phyloP scores from a whole-genome alignment of 2,113 vertebrate genomes.

The Pseudopipra pipra region DNA sequence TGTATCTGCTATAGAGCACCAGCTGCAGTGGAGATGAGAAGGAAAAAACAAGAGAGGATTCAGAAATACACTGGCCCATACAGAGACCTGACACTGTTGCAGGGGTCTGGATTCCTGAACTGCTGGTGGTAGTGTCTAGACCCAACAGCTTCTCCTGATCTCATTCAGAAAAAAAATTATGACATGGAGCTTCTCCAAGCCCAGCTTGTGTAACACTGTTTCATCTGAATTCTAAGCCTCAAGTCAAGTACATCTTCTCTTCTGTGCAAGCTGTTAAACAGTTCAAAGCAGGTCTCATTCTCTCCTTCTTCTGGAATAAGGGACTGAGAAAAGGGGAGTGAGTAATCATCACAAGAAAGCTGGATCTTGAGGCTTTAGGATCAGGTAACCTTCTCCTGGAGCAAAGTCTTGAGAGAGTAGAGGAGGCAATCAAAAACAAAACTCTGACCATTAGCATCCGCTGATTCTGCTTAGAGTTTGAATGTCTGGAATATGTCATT shows the following conservation, averaged over 20 bases:
- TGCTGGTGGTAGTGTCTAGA: fast-evolving
- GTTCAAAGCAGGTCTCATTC: not conserved
- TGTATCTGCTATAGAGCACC: not conserved
- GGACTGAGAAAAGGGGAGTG: not conserved
- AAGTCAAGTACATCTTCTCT: not conserved
- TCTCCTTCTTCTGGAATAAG: not conserved
- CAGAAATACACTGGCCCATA: not conserved
- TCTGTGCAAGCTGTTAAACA: not conserved
- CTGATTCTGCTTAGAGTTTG: not conserved
- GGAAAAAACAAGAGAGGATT: not conserved
- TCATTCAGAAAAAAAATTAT: not conserved
- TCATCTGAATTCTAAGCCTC: not conserved
- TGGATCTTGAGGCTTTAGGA: not conserved
- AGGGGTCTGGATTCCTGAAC: not conserved
- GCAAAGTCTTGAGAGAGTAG: not conserved
- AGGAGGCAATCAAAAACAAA: not conserved
- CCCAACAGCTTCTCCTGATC: not conserved
- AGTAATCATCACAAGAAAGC: not conserved
- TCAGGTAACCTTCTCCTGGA: not conserved
- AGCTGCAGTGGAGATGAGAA: not conserved
- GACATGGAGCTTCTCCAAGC: not conserved
- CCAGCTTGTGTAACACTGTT: not conserved
- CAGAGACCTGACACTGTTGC: not conserved
- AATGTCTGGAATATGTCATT: not conserved
- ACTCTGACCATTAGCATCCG: not conserved